A percentile compares a stretch with the other conserved stretches of the same genome.
phyloP scores from a whole-genome alignment of 2,113 vertebrate genomes.

The Myotis yumanensis region DNA sequence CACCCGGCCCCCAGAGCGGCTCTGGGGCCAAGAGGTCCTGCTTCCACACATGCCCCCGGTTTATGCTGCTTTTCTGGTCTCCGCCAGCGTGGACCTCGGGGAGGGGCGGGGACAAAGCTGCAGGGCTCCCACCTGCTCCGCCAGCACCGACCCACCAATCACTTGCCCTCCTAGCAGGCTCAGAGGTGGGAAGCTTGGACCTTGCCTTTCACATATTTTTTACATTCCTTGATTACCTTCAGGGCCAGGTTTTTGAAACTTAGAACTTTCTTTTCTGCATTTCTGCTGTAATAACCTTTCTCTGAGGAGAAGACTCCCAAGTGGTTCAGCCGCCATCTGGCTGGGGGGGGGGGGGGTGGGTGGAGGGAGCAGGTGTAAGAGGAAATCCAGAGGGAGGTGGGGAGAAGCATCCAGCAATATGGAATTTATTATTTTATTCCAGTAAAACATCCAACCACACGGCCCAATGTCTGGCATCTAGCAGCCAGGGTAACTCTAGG shows the following conservation, averaged over 20 bases:
- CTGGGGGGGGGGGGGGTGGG: rapidly evolving
- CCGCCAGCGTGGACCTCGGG: rapidly evolving
- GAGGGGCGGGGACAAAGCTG: rapidly evolving
- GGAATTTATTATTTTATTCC: background rate
- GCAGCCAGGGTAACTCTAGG: rapidly evolving
- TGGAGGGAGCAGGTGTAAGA: background rate
- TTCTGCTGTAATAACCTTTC: background rate
- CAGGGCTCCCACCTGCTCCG: background rate
- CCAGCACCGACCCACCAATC: rapidly evolving
- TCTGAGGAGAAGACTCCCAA: background rate
- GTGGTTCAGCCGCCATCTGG: background rate
- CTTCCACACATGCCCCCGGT: rapidly evolving
- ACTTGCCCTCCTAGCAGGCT: background rate
- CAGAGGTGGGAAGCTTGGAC: rapidly evolving
- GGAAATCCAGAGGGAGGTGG: background rate
- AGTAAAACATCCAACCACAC: rapidly evolving
- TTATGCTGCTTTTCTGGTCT: background rate
- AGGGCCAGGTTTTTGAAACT: background rate
- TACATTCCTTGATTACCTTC: background rate
- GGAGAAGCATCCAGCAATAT: background rate
- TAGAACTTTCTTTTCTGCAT: background rate
- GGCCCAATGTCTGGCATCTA: background rate
- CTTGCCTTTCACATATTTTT: background rate
- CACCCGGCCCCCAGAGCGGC: rapidly evolving
- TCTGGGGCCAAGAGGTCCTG: background rate